These are phyloP conservation scores for Netelia fuscicornis DNA, from an alignment of 2,888 invertebrate genomes.

Conservation along the genomic window DNA sequence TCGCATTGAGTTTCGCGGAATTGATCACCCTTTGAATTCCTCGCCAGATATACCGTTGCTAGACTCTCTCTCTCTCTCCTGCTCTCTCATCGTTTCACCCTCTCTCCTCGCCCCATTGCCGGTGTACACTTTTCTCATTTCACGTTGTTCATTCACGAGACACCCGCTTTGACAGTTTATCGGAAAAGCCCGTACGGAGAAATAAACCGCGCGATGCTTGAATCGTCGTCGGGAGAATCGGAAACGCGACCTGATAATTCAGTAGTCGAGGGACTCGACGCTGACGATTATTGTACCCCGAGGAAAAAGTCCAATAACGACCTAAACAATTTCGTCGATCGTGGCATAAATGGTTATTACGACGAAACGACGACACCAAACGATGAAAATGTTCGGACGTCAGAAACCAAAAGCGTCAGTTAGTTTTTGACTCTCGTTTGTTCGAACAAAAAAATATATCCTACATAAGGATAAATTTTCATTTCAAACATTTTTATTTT, in stretches of 20 bases:
- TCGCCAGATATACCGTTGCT: slow-evolving; percentile 39
- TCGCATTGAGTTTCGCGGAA: slow-evolving; percentile 47
- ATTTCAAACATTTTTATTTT: background rate
- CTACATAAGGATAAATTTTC: background rate
- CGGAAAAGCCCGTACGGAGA: slow-evolving; percentile 47
- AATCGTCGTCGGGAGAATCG: slow-evolving; percentile 41
- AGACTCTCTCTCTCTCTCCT: background rate
- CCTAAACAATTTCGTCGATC: slow-evolving; percentile 43
- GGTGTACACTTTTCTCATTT: slow-evolving; percentile 57
- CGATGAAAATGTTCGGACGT: slow-evolving; percentile 38
- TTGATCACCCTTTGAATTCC: slow-evolving; percentile 62
- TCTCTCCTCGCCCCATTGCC: background rate
- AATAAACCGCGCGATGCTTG: slow-evolving; percentile 48
- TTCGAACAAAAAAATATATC: slow-evolving; percentile 1
- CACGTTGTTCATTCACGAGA: slow-evolving; percentile 49
- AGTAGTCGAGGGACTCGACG: slow-evolving; percentile 28
- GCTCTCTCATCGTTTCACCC: background rate
- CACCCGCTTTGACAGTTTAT: slow-evolving; percentile 60
- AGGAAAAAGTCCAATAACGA: slow-evolving; percentile 32
- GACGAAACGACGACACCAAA: slow-evolving; percentile 37
- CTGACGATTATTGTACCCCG: slow-evolving; percentile 34
- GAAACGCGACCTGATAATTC: slow-evolving; percentile 34
- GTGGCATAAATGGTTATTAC: background rate
- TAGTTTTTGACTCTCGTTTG: background rate
- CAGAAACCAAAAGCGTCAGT: slow-evolving; percentile 45